Percentiles rank a stretch among this genome's conserved stretches.
These are phyloP conservation scores for Caradrina kadenii DNA, from an alignment of 2,888 invertebrate species.

Conservation along the genomic window DNA sequence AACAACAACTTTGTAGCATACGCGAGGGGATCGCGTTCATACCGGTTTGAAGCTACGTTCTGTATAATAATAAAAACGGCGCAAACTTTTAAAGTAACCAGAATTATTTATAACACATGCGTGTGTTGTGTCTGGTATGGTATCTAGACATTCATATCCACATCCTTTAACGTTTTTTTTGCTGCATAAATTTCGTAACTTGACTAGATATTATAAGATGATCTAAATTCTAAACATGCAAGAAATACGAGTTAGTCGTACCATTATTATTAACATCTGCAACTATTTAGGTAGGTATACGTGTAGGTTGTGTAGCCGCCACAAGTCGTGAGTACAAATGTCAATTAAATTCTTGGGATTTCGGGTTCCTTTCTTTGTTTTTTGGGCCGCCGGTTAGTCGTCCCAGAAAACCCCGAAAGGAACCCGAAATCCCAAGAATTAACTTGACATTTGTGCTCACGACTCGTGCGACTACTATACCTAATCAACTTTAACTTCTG, in stretches of 20 bases:
- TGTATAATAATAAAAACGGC: slow-evolving; percentile 46
- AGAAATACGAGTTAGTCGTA: slow-evolving; percentile 17
- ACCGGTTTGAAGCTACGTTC: slow-evolving; percentile 48
- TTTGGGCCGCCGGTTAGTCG: too few species aligned
- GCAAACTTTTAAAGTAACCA: slow-evolving; percentile 50
- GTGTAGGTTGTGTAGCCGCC: too few species aligned
- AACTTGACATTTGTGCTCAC: too few species aligned
- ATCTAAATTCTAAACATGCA: slow-evolving; percentile 15
- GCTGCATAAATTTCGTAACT: slow-evolving; percentile 30
- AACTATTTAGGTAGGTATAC: neutral
- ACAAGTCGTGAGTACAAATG: too few species aligned
- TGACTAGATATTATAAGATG: slow-evolving; percentile 20
- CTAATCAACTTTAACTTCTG: neutral
- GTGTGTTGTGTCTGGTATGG: slow-evolving; percentile 19
- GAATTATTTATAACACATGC: slow-evolving; percentile 51
- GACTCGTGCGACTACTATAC: too few species aligned
- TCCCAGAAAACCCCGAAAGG: too few species aligned
- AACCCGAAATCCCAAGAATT: too few species aligned
- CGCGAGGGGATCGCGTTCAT: slow-evolving; percentile 38
- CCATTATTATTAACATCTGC: slow-evolving; percentile 15
- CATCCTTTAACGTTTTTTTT: slow-evolving; percentile 51
- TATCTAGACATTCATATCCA: slow-evolving; percentile 47
- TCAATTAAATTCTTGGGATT: too few species aligned
- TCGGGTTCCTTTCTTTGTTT: too few species aligned
- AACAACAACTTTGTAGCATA: slow-evolving; percentile 50